phyloP scores from a whole-genome alignment of 2,888 invertebrate species.

The Hirtodrosophila alboralis region DNA sequence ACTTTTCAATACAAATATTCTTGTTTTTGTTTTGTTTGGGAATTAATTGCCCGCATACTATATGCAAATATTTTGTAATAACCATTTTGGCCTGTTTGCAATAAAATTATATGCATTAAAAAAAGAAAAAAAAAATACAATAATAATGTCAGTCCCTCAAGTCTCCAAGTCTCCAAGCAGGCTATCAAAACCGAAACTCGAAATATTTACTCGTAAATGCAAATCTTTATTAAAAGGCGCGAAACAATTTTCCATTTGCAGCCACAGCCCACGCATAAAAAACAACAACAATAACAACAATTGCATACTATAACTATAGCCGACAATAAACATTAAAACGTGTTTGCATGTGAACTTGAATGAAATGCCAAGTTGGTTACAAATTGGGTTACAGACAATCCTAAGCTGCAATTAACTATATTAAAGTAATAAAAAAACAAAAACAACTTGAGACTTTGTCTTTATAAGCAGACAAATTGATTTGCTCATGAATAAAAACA shows the following conservation, averaged over 20 bases:
- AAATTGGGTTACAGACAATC: constrained; percentile 72
- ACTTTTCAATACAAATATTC: no score
- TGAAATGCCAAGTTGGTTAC: constrained; percentile 66
- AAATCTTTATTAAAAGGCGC: constrained; percentile 56
- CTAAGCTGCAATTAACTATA: constrained; percentile 61
- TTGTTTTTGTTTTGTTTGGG: constrained; percentile 22
- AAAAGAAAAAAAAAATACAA: no score
- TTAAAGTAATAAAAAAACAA: constrained; percentile 7
- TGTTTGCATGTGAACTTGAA: constrained; percentile 71
- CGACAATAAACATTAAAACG: constrained; percentile 32
- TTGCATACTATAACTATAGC: constrained; percentile 10
- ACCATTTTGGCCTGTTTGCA: constrained; percentile 50
- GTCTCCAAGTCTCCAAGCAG: no score
- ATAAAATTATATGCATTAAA: constrained; percentile 42
- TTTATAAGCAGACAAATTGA: constrained; percentile 4
- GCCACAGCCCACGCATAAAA: constrained; percentile 58
- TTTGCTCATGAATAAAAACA: not conserved
- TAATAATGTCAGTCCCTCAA: constrained; percentile 38
- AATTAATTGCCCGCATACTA: constrained; percentile 75
- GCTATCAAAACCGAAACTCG: constrained; percentile 2
- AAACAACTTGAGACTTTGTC: constrained; percentile 7
- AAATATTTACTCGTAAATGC: constrained; percentile 35
- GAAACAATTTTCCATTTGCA: constrained; percentile 63
- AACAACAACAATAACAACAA: constrained; percentile 21
- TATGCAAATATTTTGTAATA: constrained; percentile 75